Evolutionary conservation across 2,113 vertebrate species (phyloP).

Genomic region (Halcyon senegalensis): DNA sequence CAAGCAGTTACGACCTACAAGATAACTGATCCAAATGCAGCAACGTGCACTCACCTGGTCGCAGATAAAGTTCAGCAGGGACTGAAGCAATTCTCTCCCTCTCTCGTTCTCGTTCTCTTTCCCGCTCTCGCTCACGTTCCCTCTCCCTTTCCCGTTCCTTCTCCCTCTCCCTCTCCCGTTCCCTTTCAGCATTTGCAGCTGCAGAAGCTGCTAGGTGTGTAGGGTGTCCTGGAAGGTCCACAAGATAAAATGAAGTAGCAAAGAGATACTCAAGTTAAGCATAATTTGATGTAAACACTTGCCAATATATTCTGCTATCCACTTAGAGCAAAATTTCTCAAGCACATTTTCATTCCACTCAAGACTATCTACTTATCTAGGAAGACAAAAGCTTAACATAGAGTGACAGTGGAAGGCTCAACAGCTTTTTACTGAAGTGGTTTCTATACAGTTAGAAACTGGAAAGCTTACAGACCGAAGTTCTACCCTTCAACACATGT

Average conservation of each 20-base stretch:
- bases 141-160: conserved; percentile 76
- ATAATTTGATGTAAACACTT: background rate
- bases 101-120: conserved; percentile 71
- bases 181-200: conserved; percentile 83
- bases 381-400: background rate
- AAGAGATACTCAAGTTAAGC: background rate
- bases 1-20: background rate
- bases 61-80: conserved; percentile 78
- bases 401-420: background rate
- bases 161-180: conserved; percentile 78
- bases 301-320: background rate
- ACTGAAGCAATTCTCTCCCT: conserved; percentile 73
- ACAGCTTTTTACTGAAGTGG: background rate
- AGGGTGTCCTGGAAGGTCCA: conserved; percentile 82
- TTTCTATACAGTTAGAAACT: background rate
- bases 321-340: background rate
- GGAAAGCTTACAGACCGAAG: background rate
- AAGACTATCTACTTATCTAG: background rate
- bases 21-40: background rate
- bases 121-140: conserved; percentile 74
- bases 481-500: background rate
- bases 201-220: conserved; percentile 85
- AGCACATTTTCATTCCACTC: background rate
- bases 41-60: conserved; percentile 69
- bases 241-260: background rate